Evolutionary conservation across 2,888 invertebrate species (phyloP).

Genomic region (Entomobrya multifasciata): DNA sequence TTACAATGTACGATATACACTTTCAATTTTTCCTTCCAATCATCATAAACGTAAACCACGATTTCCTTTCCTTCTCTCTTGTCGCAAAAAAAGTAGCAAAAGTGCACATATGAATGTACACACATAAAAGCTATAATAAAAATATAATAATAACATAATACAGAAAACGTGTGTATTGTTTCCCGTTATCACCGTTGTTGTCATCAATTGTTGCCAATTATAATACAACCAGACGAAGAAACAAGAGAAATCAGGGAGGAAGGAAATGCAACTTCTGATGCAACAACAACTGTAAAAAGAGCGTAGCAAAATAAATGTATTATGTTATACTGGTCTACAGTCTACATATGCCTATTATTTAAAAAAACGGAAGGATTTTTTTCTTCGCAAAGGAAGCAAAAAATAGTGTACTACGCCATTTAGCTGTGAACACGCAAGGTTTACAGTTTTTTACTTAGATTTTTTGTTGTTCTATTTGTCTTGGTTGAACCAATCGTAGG

Average conservation of each 20-base stretch:
- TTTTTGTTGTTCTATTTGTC: no score
- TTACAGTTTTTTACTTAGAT: no score
- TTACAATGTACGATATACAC: no score
- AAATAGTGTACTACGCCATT: no score
- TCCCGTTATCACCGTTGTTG: not conserved
- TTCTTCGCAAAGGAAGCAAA: no score
- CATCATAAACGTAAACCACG: not conserved
- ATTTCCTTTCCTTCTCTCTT: not conserved
- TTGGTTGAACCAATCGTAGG: no score
- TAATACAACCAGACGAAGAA: not conserved
- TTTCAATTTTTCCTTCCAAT: not conserved
- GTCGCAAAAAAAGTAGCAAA: not conserved
- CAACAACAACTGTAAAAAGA: not conserved
- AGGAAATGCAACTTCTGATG: not conserved
- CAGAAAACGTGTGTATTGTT: slow-evolving; percentile 13
- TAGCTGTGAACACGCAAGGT: no score
- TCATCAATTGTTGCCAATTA: slow-evolving; percentile 13
- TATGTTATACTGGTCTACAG: not conserved
- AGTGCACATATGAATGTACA: not conserved
- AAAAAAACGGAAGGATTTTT: not conserved
- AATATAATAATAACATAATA: not conserved
- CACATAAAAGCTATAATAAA: no score
- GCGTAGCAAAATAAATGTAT: not conserved
- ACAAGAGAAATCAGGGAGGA: slow-evolving; percentile 20
- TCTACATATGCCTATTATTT: no score